A percentile compares a stretch with the other conserved stretches of the same genome.
These are phyloP conservation scores for Erethizon dorsatum DNA, from an alignment of 2,797 vertebrate species.

Conservation along the genomic window DNA sequence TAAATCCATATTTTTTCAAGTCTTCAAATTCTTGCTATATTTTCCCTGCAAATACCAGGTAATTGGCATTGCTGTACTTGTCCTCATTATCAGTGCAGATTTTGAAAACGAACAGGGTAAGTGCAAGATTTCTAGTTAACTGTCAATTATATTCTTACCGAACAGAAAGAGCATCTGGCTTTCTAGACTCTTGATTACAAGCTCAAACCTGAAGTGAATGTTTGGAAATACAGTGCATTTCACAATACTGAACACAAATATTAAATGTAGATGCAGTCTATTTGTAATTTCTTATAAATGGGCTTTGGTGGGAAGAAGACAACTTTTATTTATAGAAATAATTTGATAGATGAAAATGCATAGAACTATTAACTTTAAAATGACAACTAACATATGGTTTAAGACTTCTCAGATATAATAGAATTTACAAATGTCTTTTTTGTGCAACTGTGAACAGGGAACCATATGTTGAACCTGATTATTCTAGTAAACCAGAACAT, in stretches of 20 bases:
- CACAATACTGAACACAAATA: slow-evolving; percentile 25
- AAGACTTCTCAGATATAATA: not conserved
- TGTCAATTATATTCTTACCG: slow-evolving; percentile 80
- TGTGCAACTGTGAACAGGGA: slow-evolving; percentile 32
- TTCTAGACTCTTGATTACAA: slow-evolving; percentile 68
- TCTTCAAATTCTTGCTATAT: slow-evolving; percentile 69
- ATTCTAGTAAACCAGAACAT: slow-evolving; percentile 53
- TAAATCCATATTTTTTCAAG: slow-evolving; percentile 72
- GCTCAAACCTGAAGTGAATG: slow-evolving; percentile 55
- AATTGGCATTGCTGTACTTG: slow-evolving; percentile 64
- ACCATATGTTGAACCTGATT: not conserved
- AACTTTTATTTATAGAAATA: slow-evolving; percentile 19
- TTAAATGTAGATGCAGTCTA: slow-evolving; percentile 16
- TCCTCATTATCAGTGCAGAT: slow-evolving; percentile 73
- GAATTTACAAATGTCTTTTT: slow-evolving; percentile 48
- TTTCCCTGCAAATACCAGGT: slow-evolving; percentile 64
- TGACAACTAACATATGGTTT: slow-evolving; percentile 15
- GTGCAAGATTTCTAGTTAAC: slow-evolving; percentile 68
- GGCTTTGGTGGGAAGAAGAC: not conserved
- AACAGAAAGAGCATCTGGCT: slow-evolving; percentile 79
- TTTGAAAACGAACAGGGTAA: slow-evolving; percentile 70
- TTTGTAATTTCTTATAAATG: slow-evolving; percentile 21
- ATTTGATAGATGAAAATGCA: slow-evolving; percentile 15
- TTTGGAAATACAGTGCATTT: slow-evolving; percentile 60
- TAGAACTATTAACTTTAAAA: not conserved